These are phyloP conservation scores for Eristalis pertinax DNA, from an alignment of 2,888 invertebrate species.

Conservation along the genomic window DNA sequence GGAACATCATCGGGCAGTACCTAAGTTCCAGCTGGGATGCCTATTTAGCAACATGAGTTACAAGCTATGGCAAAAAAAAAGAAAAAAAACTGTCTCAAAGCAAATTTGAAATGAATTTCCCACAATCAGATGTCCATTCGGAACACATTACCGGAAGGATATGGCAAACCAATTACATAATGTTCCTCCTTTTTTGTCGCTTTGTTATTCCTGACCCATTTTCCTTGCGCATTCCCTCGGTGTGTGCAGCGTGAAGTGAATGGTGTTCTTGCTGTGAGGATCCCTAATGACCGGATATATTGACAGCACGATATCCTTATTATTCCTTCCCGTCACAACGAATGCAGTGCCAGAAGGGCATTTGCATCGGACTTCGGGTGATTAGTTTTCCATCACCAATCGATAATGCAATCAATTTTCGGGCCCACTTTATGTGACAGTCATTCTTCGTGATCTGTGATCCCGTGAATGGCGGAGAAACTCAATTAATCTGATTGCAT, in stretches of 20 bases:
- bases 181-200: slow-evolving; percentile 24
- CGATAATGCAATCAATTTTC: neutral
- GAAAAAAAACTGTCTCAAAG: neutral
- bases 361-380: slow-evolving; percentile 24
- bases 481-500: slow-evolving; percentile 31
- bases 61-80: neutral
- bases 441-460: neutral
- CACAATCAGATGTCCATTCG: slow-evolving; percentile 37
- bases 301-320: slow-evolving; percentile 52
- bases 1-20: too few relatives aligned
- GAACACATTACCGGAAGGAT: slow-evolving; percentile 46
- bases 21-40: neutral
- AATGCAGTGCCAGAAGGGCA: slow-evolving; percentile 7
- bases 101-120: neutral
- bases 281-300: slow-evolving; percentile 50
- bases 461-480: neutral
- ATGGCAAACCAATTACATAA: slow-evolving; percentile 63
- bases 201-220: slow-evolving; percentile 43
- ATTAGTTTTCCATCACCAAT: slow-evolving; percentile 7
- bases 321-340: neutral
- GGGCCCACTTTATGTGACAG: neutral
- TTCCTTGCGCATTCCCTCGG: slow-evolving; percentile 15
- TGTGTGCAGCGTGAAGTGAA: neutral
- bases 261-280: slow-evolving; percentile 7
- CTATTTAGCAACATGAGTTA: neutral